Evolutionary conservation across 2,888 invertebrate genomes (phyloP).

Genomic region (Galeruca laticollis): DNA sequence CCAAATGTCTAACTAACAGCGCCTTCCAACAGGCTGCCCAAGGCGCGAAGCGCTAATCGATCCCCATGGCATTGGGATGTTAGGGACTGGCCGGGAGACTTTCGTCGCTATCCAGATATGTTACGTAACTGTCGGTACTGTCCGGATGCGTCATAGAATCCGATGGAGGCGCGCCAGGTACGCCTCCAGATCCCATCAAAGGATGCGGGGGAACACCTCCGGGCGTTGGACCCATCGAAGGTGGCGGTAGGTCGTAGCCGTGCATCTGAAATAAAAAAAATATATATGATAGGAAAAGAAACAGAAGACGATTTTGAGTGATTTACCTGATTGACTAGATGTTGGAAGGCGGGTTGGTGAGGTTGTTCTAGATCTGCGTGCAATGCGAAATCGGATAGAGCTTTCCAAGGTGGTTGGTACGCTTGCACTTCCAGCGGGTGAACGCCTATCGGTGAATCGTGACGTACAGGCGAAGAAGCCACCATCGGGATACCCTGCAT

Average conservation of each 20-base stretch:
- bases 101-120: constrained; percentile 91
- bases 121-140: constrained; percentile 90
- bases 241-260: constrained; percentile 81
- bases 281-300: background rate
- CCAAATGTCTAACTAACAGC: constrained; percentile 43
- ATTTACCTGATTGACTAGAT: constrained; percentile 92
- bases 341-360: constrained; percentile 95
- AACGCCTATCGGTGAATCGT: constrained; percentile 88
- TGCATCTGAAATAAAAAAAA: constrained; percentile 79
- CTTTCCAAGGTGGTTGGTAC: constrained; percentile 98
- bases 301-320: background rate
- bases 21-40: constrained; percentile 46
- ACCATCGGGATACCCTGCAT: constrained; percentile 99
- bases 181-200: constrained; percentile 71
- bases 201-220: constrained; percentile 68
- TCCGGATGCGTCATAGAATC: constrained; percentile 81
- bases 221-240: constrained; percentile 67
- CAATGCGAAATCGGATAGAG: constrained; percentile 93
- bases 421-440: constrained; percentile 91
- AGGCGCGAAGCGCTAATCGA: constrained; percentile 49
- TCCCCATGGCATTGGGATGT: constrained; percentile 55
- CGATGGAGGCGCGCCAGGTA: constrained; percentile 72
- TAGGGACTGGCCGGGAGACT: constrained; percentile 82
- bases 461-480: constrained; percentile 92
- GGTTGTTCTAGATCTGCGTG: constrained; percentile 92